Conservation (phyloP, 2,113 vertebrate species). For the Notiomystis cincta region DNA sequence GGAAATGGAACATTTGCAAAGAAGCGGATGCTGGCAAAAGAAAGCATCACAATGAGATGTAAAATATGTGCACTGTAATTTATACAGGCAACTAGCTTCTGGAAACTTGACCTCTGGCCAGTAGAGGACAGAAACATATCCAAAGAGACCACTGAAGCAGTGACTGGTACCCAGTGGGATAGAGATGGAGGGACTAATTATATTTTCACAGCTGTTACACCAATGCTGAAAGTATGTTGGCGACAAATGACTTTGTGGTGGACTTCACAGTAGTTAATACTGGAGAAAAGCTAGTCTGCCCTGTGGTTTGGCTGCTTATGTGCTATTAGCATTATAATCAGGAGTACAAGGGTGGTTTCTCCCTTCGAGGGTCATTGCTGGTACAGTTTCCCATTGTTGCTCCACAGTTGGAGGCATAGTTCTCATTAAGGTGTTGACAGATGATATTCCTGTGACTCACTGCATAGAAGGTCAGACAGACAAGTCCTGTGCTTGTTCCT, state of each 20-base stretch:
- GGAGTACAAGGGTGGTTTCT: neutral
- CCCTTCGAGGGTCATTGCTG: neutral
- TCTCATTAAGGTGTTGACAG: conserved; percentile 22
- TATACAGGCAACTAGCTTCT: conserved; percentile 56
- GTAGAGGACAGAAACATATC: conserved; percentile 32
- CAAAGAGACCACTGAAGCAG: conserved; percentile 1
- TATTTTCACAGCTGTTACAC: conserved; percentile 57
- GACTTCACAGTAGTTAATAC: conserved; percentile 8
- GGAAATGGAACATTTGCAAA: conserved; percentile 48
- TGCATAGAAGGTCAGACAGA: neutral
- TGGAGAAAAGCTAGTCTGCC: neutral
- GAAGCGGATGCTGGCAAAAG: conserved; percentile 22
- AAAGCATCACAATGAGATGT: conserved; percentile 43
- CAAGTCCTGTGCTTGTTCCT: neutral
- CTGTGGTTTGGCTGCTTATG: conserved; percentile 1
- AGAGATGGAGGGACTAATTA: conserved; percentile 46
- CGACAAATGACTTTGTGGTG: conserved; percentile 45
- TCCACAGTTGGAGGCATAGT: neutral
- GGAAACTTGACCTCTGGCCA: conserved; percentile 51
- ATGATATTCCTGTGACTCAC: neutral
- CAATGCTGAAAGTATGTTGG: neutral
- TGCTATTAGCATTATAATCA: conserved; percentile 7
- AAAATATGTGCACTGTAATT: conserved; percentile 56
- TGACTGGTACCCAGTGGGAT: neutral
- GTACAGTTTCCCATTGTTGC: neutral